Percentiles rank a stretch among this genome's conserved stretches.
Evolutionary conservation across 2,888 invertebrate species (phyloP).

Genomic region (Eremobia ochroleuca): DNA sequence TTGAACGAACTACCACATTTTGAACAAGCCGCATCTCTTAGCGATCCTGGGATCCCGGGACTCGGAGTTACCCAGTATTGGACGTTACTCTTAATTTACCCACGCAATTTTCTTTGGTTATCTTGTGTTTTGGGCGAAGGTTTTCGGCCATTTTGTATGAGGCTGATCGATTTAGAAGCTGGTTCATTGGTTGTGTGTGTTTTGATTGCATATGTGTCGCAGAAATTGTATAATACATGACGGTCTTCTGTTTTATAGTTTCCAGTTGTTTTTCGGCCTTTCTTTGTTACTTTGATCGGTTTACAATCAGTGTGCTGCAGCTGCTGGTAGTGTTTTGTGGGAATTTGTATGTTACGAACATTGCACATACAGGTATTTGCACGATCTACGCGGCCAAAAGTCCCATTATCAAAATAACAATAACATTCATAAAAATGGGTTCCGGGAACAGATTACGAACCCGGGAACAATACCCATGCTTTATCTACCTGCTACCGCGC

Average conservation of each 20-base stretch:
- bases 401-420: too few relatives aligned
- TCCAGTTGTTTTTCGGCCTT: not conserved
- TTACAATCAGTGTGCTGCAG: not conserved
- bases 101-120: conserved; percentile 61
- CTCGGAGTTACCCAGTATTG: conserved; percentile 51
- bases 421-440: too few relatives aligned
- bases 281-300: conserved; percentile 10
- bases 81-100: conserved; percentile 68
- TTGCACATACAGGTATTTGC: too few relatives aligned
- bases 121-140: conserved; percentile 31
- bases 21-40: conserved; percentile 29
- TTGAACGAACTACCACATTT: conserved; percentile 42
- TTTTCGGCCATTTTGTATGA: conserved; percentile 33
- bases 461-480: too few relatives aligned
- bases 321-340: not conserved
- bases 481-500: too few relatives aligned
- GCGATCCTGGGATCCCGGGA: conserved; percentile 15
- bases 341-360: not conserved
- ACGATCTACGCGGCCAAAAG: too few relatives aligned
- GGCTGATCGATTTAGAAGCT: conserved; percentile 24
- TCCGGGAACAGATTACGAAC: too few relatives aligned
- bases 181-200: not conserved
- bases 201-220: not conserved
- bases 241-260: not conserved
- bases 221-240: not conserved